Base-by-base conservation (phyloP, 2,113 vertebrate species). In the Tringa solitaria region DNA sequence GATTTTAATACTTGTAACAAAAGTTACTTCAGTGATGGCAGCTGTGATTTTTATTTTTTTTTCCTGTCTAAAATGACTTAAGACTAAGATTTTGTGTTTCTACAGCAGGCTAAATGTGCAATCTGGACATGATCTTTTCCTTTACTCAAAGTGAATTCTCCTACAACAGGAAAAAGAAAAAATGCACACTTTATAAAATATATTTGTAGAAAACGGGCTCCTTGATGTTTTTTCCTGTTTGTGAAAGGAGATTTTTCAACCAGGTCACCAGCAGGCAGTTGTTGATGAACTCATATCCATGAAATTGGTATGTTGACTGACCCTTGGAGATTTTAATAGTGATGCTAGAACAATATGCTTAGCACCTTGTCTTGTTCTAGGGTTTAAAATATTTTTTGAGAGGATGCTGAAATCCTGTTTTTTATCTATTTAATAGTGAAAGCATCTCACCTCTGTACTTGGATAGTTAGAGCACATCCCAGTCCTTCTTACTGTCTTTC, bases 121-220 rank as follows among this genome's bases (percentile, higher is more conserved):
- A 6, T 48, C 65, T 57, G 60, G 48, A 68, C 23, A 14, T 50
- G 15, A 46, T 54, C 7, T 59, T 65, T 69, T 56, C 39, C 9
- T 60, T 16, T 11, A 63, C 54, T 51, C 46, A 20, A 59, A 33
- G 12, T 76, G 23, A 14, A 64, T 68, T 90, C n/a, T 51, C 35
- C 51, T 69, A 19, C 50, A 87, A 45, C 9, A 69, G 23, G 41
- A 56, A 51, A 65, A 80, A 76, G 37, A 67, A 41, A 75, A 76
- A n/a, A 57, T 26, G 8, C 32, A 32, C 4, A 0, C 16, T 70
- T 4, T 27, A 3, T 56, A 4, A 4, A 10, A 2, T 51, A 7
- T 39, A 5, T 70, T 65, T 3, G 1, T 63, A 50, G 33, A 23
- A 61, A 89, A 33, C 6, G 28, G 32, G 2, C 6, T 72, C 4